Evolutionary conservation across 2,888 invertebrate species (phyloP).

Genomic region (Lathronympha strigana): DNA sequence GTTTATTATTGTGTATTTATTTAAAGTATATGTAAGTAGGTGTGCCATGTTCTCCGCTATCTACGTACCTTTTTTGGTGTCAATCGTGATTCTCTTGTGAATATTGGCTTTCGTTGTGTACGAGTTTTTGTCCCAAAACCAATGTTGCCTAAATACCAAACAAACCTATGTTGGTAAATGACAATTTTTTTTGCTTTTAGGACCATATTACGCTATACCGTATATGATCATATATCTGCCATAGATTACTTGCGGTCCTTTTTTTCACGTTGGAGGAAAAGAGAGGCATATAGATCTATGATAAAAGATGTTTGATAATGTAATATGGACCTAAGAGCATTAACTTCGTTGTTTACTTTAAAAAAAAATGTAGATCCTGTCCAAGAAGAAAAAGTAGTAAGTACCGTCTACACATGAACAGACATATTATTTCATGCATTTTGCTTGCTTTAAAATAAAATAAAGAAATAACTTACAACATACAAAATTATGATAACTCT

Average conservation of each 20-base stretch:
- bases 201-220: no score
- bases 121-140: not conserved
- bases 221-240: no score
- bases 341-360: no score
- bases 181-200: no score
- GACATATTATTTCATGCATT: not conserved
- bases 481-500: not conserved
- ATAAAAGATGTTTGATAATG: no score
- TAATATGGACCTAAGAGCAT: no score
- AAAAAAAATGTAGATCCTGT: no score
- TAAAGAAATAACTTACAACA: not conserved
- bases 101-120: slow-evolving; percentile 12
- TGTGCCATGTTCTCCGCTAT: slow-evolving; percentile 22
- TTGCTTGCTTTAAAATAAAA: not conserved
- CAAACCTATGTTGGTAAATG: no score
- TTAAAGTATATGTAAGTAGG: slow-evolving; percentile 42
- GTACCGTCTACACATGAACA: not conserved
- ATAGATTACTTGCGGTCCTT: no score
- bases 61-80: slow-evolving; percentile 21
- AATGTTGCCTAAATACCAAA: no score
- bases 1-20: slow-evolving; percentile 42
- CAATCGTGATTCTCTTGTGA: not conserved
- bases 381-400: not conserved
- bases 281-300: no score
- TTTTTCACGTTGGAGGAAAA: no score